These are phyloP conservation scores for Petrolisthes manimaculis DNA, from an alignment of 2,888 invertebrate species.

Conservation along the genomic window DNA sequence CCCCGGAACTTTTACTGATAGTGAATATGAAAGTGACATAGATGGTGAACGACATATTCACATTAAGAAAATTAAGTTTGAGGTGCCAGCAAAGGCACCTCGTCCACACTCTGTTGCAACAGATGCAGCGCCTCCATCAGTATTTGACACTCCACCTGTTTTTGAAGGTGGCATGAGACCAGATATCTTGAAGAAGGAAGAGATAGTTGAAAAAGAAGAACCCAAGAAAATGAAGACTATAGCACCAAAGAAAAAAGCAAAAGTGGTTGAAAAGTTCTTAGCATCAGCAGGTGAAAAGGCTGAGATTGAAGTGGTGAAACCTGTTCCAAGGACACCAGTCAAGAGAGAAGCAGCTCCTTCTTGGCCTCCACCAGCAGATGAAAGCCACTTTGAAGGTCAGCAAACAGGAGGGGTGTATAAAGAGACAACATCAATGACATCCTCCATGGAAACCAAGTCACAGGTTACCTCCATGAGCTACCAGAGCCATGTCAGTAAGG, in stretches of 20 bases:
- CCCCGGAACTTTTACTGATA: constrained; percentile 62
- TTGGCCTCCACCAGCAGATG: constrained; percentile 16
- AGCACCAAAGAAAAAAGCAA: constrained; percentile 56
- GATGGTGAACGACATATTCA: constrained; percentile 45
- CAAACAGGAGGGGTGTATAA: not conserved
- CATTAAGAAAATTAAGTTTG: constrained; percentile 61
- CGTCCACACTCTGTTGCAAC: constrained; percentile 37
- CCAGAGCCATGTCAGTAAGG: constrained; percentile 15
- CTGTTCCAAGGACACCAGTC: constrained; percentile 28
- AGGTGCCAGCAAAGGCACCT: constrained; percentile 25
- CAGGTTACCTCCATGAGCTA: constrained; percentile 42
- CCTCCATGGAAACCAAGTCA: constrained; percentile 41
- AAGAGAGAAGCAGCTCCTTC: constrained; percentile 21
- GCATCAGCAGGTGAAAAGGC: constrained; percentile 40
- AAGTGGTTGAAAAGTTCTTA: constrained; percentile 62
- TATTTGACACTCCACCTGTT: constrained; percentile 58
- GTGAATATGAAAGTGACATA: constrained; percentile 64
- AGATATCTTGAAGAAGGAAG: constrained; percentile 49
- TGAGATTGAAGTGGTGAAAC: constrained; percentile 39
- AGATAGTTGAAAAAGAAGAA: constrained; percentile 30
- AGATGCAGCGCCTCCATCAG: constrained; percentile 57
- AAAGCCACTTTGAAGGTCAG: constrained; percentile 34
- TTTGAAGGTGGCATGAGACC: constrained; percentile 63
- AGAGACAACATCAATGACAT: constrained; percentile 30
- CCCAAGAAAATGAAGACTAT: constrained; percentile 28